These are phyloP conservation scores for Astropecten irregularis DNA, from an alignment of 53 echinoderm and acorn worm species.

Conservation along the genomic window DNA sequence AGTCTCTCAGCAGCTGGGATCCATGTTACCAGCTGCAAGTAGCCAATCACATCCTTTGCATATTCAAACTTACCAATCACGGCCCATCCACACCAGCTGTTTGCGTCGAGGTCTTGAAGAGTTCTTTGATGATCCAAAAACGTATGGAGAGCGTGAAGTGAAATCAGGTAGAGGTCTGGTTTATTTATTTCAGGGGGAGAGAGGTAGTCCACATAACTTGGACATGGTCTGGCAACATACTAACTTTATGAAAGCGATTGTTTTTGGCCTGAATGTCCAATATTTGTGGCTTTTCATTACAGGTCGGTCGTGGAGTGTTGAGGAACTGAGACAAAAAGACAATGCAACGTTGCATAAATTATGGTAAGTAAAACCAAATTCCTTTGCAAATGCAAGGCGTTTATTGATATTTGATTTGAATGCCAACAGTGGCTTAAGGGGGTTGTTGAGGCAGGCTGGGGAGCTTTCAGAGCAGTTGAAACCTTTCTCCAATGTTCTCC, in stretches of 20 bases:
- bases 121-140: conserved; percentile 93
- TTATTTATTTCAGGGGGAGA: not conserved
- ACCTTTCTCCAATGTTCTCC: no score
- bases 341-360: conserved; percentile 86
- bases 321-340: conserved; percentile 87
- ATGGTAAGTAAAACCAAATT: conserved; percentile 68
- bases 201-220: no score
- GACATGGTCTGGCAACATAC: no score
- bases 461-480: no score
- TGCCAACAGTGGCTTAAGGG: no score
- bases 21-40: not conserved
- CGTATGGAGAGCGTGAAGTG: conserved; percentile 73
- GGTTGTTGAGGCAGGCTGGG: no score
- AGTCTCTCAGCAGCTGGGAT: not conserved
- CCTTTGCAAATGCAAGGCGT: no score
- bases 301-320: conserved; percentile 86
- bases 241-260: no score
- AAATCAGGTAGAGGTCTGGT: conserved; percentile 68
- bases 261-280: no score
- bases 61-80: not conserved
- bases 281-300: no score
- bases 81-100: conserved; percentile 57
- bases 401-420: no score
- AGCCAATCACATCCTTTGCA: not conserved
- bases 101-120: conserved; percentile 71